Conservation (phyloP, 2,113 vertebrate genomes). For the Atractosteus spatula region DNA sequence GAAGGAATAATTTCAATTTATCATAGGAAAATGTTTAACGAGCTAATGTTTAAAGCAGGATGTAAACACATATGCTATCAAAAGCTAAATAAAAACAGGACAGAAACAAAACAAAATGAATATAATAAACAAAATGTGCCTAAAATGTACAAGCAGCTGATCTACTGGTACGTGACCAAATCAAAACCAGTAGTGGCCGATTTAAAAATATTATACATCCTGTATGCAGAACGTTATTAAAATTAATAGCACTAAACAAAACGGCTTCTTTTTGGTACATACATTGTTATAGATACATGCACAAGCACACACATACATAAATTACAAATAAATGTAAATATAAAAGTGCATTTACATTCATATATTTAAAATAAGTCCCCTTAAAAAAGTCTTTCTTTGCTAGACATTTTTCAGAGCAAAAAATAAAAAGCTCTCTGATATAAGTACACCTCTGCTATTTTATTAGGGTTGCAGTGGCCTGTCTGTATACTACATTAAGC, state of each 20-base stretch:
- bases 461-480: constrained; percentile 25
- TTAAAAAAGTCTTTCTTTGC: constrained; percentile 4
- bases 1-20: constrained; percentile 62
- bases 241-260: not conserved
- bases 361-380: too few relatives aligned
- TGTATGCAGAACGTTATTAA: too few relatives aligned
- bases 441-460: not conserved
- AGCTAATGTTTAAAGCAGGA: constrained; percentile 6
- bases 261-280: not conserved
- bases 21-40: constrained; percentile 34
- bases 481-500: constrained; percentile 55
- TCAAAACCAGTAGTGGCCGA: too few relatives aligned
- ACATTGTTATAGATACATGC: not conserved
- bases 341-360: too few relatives aligned
- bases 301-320: constrained; percentile 9
- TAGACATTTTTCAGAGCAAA: not conserved
- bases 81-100: constrained; percentile 2
- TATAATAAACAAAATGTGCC: not conserved
- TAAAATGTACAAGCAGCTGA: too few relatives aligned
- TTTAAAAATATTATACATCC: too few relatives aligned
- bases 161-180: too few relatives aligned
- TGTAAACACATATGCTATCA: constrained; percentile 1
- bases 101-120: not conserved
- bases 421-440: constrained; percentile 5
- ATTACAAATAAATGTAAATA: not conserved